Conservation (phyloP, 1,140 invertebrate genomes). For the Maconellicoccus hirsutus region DNA sequence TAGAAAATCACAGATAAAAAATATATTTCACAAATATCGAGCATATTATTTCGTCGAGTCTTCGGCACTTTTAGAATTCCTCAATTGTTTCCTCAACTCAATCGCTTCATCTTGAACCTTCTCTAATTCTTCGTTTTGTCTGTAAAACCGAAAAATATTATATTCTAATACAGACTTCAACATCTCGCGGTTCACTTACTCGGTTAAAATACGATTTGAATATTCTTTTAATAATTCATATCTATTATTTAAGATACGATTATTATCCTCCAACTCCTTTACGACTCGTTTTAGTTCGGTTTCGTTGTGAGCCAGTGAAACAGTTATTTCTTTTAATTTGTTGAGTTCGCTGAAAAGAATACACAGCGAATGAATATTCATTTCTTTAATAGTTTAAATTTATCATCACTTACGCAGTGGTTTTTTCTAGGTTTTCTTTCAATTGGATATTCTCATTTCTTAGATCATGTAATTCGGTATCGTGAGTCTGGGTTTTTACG, state of each 20-base stretch:
- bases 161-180: neutral
- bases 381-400: too few species aligned
- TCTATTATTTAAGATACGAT: neutral
- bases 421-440: too few species aligned
- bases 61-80: neutral
- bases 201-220: neutral
- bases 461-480: neutral
- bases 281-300: neutral
- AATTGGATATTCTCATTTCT: neutral
- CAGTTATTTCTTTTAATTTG: neutral
- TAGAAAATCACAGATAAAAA: too few species aligned
- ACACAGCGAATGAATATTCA: too few species aligned
- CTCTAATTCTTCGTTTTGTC: neutral
- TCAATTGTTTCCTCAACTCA: neutral
- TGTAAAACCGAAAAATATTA: neutral
- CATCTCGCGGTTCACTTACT: neutral
- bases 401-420: too few species aligned
- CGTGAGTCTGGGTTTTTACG: neutral
- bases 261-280: neutral
- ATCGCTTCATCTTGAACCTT: too few species aligned
- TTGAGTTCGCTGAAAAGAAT: neutral
- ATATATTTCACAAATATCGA: too few species aligned
- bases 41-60: neutral
- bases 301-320: neutral
- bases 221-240: neutral